These are phyloP conservation scores for Lomographa bimaculata DNA, from an alignment of 2,888 invertebrate species.

Conservation along the genomic window DNA sequence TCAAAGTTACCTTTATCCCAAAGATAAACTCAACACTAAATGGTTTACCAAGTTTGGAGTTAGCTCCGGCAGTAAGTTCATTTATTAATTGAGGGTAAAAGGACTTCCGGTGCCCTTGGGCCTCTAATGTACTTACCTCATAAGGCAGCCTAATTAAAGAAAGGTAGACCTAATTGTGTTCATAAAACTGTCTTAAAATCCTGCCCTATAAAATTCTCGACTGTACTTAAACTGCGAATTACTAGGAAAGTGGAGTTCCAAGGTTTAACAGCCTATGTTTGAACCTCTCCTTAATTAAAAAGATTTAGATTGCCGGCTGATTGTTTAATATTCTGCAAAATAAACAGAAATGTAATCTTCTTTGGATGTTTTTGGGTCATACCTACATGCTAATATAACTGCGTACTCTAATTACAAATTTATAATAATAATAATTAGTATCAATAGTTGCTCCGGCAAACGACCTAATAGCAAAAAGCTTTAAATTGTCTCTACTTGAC, in stretches of 20 bases:
- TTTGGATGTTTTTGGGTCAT: too few relatives aligned
- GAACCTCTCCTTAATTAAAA: too few relatives aligned
- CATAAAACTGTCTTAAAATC: constrained; percentile 22
- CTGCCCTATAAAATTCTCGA: constrained; percentile 12
- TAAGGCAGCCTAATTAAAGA: constrained; percentile 21
- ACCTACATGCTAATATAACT: too few relatives aligned
- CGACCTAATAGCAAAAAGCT: too few relatives aligned
- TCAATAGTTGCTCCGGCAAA: too few relatives aligned
- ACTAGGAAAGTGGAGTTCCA: constrained; percentile 11
- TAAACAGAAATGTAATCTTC: too few relatives aligned
- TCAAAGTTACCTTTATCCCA: constrained; percentile 35
- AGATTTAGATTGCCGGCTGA: too few relatives aligned
- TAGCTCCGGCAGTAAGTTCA: constrained; percentile 38
- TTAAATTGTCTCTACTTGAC: too few relatives aligned
- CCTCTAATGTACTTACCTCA: constrained; percentile 18
- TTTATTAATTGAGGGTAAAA: constrained; percentile 42
- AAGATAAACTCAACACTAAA: constrained; percentile 46
- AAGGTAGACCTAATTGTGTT: constrained; percentile 19
- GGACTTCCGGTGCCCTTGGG: constrained; percentile 36
- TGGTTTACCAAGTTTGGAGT: constrained; percentile 38
- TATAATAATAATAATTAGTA: too few relatives aligned
- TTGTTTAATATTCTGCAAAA: too few relatives aligned
- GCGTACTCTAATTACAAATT: too few relatives aligned
- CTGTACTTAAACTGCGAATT: constrained; percentile 14
- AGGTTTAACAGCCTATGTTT: constrained; percentile 4